Evolutionary conservation across 1,140 invertebrate genomes (phyloP).

Genomic region (Homarus americanus): DNA sequence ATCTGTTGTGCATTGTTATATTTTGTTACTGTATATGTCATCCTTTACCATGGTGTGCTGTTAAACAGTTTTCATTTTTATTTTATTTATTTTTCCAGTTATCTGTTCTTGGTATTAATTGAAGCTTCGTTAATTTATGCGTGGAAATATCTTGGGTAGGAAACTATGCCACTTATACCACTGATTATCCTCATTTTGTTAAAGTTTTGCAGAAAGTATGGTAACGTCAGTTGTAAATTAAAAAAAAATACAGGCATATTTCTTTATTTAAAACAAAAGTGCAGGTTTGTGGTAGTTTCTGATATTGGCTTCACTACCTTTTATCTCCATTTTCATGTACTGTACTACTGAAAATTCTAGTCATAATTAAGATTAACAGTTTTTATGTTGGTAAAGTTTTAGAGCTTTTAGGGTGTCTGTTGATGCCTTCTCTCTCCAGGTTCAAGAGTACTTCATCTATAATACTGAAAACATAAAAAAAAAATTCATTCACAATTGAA

Average conservation of each 20-base stretch:
- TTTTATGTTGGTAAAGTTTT: constrained; percentile 14
- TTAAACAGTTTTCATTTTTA: too few relatives aligned
- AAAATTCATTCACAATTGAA: background rate
- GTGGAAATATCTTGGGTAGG: too few relatives aligned
- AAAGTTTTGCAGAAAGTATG: too few relatives aligned
- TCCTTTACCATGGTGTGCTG: too few relatives aligned
- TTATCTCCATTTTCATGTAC: background rate
- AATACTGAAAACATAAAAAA: too few relatives aligned
- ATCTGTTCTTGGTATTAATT: too few relatives aligned
- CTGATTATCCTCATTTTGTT: background rate
- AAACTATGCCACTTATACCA: background rate
- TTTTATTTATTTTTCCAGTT: too few relatives aligned
- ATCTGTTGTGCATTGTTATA: too few relatives aligned
- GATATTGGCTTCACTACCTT: background rate
- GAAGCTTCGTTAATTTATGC: too few relatives aligned
- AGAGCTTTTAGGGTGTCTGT: background rate
- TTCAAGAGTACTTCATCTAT: background rate
- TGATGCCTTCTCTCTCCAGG: background rate
- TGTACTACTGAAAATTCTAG: constrained; percentile 38
- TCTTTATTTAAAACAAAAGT: background rate
- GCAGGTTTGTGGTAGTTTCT: background rate
- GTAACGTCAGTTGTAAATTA: background rate
- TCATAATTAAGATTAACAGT: constrained; percentile 49
- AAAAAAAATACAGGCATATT: background rate
- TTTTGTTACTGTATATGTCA: too few relatives aligned